Conservation (phyloP, 1,140 invertebrate species). For the Drosophila pachea region DNA sequence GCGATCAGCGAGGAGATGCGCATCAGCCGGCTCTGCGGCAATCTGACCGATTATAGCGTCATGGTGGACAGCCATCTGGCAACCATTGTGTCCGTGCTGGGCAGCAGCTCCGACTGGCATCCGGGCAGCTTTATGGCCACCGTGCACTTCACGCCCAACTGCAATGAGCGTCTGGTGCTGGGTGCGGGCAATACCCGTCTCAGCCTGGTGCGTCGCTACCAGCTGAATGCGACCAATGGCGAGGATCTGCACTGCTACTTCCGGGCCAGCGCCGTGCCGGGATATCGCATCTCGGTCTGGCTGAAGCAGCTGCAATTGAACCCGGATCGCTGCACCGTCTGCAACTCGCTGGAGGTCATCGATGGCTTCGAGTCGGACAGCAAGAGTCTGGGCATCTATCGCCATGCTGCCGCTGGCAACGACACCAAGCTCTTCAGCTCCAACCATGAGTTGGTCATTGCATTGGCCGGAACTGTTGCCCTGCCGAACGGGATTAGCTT, state of each 20-base stretch:
- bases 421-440: conserved; percentile 80
- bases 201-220: conserved; percentile 50
- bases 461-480: conserved; percentile 81
- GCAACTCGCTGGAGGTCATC: conserved; percentile 85
- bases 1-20: conserved; percentile 72
- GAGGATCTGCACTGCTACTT: conserved; percentile 80
- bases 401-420: conserved; percentile 80
- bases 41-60: conserved; percentile 80
- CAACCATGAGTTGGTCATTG: conserved; percentile 81
- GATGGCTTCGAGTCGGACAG: conserved; percentile 83
- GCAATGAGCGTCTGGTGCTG: conserved; percentile 62
- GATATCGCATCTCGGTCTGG: conserved; percentile 80
- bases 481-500: conserved; percentile 79
- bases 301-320: conserved; percentile 81
- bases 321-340: conserved; percentile 50
- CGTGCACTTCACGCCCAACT: conserved; percentile 83
- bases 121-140: conserved; percentile 81
- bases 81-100: conserved; percentile 80
- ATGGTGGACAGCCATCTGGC: conserved; percentile 82
- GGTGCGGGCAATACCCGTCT: conserved; percentile 43
- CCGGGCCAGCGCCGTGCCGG: conserved; percentile 76
- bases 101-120: conserved; percentile 48
- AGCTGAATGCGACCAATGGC: conserved; percentile 61
- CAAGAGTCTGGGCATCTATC: conserved; percentile 81
- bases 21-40: conserved; percentile 83